phyloP scores from a whole-genome alignment of 2,113 vertebrate genomes.

The Amphiprion percula region DNA sequence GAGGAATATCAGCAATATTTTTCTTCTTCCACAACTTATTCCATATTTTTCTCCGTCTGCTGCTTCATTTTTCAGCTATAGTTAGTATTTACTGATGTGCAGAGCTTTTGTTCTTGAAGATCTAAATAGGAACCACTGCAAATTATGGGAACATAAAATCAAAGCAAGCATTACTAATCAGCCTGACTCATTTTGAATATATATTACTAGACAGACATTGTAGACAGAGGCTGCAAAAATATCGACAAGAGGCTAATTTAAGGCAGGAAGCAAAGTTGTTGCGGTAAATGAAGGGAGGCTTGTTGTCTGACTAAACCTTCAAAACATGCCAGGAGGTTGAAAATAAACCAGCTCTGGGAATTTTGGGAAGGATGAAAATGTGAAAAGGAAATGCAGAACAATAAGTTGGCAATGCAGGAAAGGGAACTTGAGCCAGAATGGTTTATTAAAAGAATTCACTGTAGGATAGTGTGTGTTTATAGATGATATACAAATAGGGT shows the following conservation, averaged over 20 bases:
- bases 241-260: conserved; percentile 41
- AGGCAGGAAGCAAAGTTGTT: conserved; percentile 42
- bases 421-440: conserved; percentile 43
- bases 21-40: background rate
- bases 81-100: background rate
- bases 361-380: conserved; percentile 66
- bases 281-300: conserved; percentile 58
- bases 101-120: background rate
- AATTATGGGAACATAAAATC: conserved; percentile 3
- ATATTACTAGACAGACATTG: conserved; percentile 17
- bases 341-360: conserved; percentile 67
- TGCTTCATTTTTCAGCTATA: background rate
- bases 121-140: background rate
- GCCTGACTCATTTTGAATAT: conserved; percentile 42
- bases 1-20: background rate
- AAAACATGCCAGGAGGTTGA: conserved; percentile 57
- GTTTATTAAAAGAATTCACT: conserved; percentile 75
- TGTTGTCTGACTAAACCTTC: conserved; percentile 66
- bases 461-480: conserved; percentile 49
- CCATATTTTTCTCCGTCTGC: background rate
- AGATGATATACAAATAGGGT: conserved; percentile 35
- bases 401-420: conserved; percentile 60
- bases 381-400: conserved; percentile 73
- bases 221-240: conserved; percentile 24
- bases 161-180: conserved; percentile 25